Conservation (phyloP, 2,113 vertebrate species). For the Capra hircus region DNA sequence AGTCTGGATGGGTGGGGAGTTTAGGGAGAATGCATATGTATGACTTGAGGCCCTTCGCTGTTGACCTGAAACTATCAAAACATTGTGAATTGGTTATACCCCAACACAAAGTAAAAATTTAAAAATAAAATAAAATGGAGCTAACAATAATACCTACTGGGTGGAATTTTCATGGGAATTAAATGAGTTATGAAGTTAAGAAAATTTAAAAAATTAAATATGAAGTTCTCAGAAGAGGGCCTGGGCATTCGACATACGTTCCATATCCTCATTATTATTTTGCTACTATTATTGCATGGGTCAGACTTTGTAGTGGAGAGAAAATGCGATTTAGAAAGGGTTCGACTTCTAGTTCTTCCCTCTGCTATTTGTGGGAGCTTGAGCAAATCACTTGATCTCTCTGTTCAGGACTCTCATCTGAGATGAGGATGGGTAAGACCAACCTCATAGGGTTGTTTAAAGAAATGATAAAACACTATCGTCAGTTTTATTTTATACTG, state of each 20-base stretch:
- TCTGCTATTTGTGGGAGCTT: not conserved
- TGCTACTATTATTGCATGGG: not conserved
- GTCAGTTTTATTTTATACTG: not conserved
- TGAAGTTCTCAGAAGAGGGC: not conserved
- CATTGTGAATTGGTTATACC: not conserved
- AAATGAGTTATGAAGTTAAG: not conserved
- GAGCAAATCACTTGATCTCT: not conserved
- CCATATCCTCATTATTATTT: not conserved
- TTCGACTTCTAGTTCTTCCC: not conserved
- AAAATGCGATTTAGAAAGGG: not conserved
- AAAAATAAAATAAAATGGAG: not conserved
- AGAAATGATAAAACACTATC: not conserved
- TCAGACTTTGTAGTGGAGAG: not conserved
- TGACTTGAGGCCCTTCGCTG: not conserved
- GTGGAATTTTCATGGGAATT: not conserved
- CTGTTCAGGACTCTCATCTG: not conserved
- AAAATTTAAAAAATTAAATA: not conserved
- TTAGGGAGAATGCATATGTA: not conserved
- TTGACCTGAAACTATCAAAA: not conserved
- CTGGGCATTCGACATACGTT: no score
- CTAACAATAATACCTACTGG: not conserved
- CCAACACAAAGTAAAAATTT: not conserved
- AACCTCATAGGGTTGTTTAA: not conserved
- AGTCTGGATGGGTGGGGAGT: not conserved
- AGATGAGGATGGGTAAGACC: not conserved